These are phyloP conservation scores for Leucania comma DNA, from an alignment of 2,888 invertebrate species.

Conservation along the genomic window DNA sequence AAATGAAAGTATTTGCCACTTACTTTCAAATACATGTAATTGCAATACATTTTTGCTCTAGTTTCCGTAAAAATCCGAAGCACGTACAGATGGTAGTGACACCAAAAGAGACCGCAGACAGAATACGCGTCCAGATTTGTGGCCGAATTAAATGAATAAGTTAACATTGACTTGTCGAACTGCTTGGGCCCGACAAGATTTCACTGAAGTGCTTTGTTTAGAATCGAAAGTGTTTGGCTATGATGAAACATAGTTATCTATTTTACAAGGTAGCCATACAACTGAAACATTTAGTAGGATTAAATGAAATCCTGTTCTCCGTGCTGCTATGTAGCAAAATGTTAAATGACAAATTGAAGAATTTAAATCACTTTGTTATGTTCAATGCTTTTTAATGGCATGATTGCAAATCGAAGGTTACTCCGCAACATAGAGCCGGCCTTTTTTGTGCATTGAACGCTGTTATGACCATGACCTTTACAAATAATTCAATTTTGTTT, in stretches of 20 bases:
- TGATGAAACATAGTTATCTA: conserved; percentile 25
- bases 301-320: conserved; percentile 6
- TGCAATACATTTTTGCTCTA: conserved; percentile 69
- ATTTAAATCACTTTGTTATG: conserved; percentile 12
- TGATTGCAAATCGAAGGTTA: conserved; percentile 42
- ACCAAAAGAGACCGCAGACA: conserved; percentile 71
- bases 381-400: conserved; percentile 17
- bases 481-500: conserved; percentile 20
- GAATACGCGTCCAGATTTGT: conserved; percentile 61
- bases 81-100: conserved; percentile 78
- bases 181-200: conserved; percentile 74
- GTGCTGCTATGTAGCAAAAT: conserved; percentile 1
- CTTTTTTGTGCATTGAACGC: conserved; percentile 23
- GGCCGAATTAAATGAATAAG: conserved; percentile 47
- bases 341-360: conserved; percentile 14
- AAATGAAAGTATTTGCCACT: conserved; percentile 73
- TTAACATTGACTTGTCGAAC: conserved; percentile 73
- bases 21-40: conserved; percentile 75
- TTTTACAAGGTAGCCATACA: conserved; percentile 7
- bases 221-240: conserved; percentile 57
- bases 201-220: conserved; percentile 71
- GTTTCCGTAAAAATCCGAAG: conserved; percentile 75
- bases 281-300: conserved; percentile 5
- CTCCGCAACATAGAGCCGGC: conserved; percentile 18
- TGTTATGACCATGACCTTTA: conserved; percentile 35